Conservation (phyloP, 2,797 vertebrate genomes). For the Gymnoscopelus braueri region DNA sequence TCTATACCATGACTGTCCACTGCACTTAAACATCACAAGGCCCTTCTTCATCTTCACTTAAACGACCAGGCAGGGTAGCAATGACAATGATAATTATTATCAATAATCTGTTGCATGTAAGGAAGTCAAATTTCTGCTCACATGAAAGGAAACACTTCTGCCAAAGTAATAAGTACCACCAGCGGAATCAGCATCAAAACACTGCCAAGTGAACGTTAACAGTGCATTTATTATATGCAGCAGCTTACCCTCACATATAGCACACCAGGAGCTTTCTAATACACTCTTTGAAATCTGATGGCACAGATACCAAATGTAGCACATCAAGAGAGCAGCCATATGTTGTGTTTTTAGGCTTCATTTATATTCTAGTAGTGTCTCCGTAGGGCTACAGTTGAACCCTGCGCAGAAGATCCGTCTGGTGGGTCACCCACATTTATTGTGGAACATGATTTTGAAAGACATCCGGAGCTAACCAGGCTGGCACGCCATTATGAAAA, state of each 20-base stretch:
- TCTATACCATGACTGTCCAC: slow-evolving; percentile 45
- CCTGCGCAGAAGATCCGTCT: slow-evolving; percentile 45
- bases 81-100: slow-evolving; percentile 48
- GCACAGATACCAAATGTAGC: slow-evolving; percentile 60
- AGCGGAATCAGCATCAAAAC: slow-evolving; percentile 28
- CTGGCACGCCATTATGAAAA: neutral
- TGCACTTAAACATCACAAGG: slow-evolving; percentile 54
- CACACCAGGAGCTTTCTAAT: slow-evolving; percentile 58
- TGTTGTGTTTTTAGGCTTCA: slow-evolving; percentile 73
- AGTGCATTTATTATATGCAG: slow-evolving; percentile 29
- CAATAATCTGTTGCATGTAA: slow-evolving; percentile 17
- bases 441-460: slow-evolving; percentile 20
- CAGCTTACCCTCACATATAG: slow-evolving; percentile 28
- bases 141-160: slow-evolving; percentile 55
- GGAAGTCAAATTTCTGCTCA: slow-evolving; percentile 27
- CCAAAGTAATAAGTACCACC: slow-evolving; percentile 9
- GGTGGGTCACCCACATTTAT: slow-evolving; percentile 40
- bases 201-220: slow-evolving; percentile 6
- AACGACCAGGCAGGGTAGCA: slow-evolving; percentile 32
- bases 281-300: slow-evolving; percentile 72
- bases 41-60: slow-evolving; percentile 30
- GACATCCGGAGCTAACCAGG: slow-evolving; percentile 23
- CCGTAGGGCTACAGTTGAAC: slow-evolving; percentile 59
- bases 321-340: slow-evolving; percentile 73
- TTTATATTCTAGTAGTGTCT: slow-evolving; percentile 72